Percentiles rank a stretch among this genome's conserved stretches.
Evolutionary conservation across 2,888 invertebrate genomes (phyloP).

Genomic region (Bellardia pandia): DNA sequence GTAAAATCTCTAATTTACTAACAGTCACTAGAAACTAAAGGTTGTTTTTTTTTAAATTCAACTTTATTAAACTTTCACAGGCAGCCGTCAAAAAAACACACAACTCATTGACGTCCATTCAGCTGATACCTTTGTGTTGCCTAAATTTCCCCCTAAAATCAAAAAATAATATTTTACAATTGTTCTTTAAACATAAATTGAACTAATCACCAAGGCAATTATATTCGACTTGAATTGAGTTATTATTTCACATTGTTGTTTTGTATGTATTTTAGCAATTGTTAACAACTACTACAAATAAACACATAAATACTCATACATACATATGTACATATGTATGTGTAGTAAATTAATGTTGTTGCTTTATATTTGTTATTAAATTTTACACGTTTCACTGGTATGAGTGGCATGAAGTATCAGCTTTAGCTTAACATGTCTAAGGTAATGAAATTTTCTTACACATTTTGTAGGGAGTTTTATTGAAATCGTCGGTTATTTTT

Average conservation of each 20-base stretch:
- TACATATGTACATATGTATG: not conserved
- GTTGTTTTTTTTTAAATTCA: too few relatives aligned
- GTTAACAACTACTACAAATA: conserved; percentile 24
- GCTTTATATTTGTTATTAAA: not conserved
- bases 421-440: conserved; percentile 41
- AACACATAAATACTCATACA: not conserved
- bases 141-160: too few relatives aligned
- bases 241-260: not conserved
- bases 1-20: too few relatives aligned
- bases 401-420: not conserved
- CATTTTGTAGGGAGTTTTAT: conserved; percentile 31
- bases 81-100: too few relatives aligned
- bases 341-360: conserved; percentile 1
- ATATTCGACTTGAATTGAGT: too few relatives aligned
- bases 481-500: not conserved
- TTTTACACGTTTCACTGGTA: not conserved
- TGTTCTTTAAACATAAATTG: too few relatives aligned
- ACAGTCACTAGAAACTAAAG: too few relatives aligned
- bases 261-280: not conserved
- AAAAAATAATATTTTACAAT: too few relatives aligned
- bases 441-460: conserved; percentile 48
- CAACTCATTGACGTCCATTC: too few relatives aligned
- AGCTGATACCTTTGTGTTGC: too few relatives aligned
- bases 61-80: too few relatives aligned
- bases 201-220: too few relatives aligned